Evolutionary conservation across 2,797 vertebrate genomes (phyloP).

Genomic region (Hippoglossus hippoglossus): DNA sequence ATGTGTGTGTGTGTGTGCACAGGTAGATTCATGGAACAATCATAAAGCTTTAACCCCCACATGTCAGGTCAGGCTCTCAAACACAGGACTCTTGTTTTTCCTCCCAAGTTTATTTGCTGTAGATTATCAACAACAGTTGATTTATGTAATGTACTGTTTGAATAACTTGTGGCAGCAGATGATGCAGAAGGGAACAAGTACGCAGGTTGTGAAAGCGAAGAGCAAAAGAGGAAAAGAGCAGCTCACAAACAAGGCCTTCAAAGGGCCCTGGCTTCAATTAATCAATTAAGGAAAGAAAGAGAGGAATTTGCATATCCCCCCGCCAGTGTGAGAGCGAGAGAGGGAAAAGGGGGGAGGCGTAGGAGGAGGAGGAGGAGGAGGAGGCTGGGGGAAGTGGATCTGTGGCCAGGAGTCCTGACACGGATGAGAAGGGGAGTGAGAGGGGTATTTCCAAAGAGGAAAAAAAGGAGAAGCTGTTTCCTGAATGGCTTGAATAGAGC

Average conservation of each 20-base stretch:
- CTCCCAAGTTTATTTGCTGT: neutral
- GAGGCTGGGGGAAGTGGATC: conserved; percentile 49
- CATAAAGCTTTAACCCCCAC: neutral
- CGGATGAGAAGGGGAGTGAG: conserved; percentile 77
- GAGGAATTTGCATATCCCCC: conserved; percentile 84
- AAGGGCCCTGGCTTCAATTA: conserved; percentile 84
- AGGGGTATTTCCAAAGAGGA: conserved; percentile 73
- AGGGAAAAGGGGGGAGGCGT: conserved; percentile 21
- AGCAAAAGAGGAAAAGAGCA: conserved; percentile 49
- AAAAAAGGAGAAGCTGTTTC: conserved; percentile 79
- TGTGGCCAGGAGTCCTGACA: conserved; percentile 81
- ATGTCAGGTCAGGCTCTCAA: no score
- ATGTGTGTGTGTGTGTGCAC: neutral
- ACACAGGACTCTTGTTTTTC: neutral
- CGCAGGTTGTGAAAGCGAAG: conserved; percentile 63
- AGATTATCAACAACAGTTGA: conserved; percentile 3
- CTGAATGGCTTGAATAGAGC: conserved; percentile 80
- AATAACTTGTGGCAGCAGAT: conserved; percentile 46
- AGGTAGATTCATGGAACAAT: conserved; percentile 2
- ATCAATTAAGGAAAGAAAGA: conserved; percentile 87
- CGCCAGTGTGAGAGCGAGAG: conserved; percentile 63
- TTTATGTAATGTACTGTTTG: conserved; percentile 29
- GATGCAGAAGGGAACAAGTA: conserved; percentile 55
- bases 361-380: no score
- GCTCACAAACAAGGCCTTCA: conserved; percentile 80